Evolutionary conservation across 2,797 vertebrate genomes (phyloP).

Genomic region (Dallia pectoralis): DNA sequence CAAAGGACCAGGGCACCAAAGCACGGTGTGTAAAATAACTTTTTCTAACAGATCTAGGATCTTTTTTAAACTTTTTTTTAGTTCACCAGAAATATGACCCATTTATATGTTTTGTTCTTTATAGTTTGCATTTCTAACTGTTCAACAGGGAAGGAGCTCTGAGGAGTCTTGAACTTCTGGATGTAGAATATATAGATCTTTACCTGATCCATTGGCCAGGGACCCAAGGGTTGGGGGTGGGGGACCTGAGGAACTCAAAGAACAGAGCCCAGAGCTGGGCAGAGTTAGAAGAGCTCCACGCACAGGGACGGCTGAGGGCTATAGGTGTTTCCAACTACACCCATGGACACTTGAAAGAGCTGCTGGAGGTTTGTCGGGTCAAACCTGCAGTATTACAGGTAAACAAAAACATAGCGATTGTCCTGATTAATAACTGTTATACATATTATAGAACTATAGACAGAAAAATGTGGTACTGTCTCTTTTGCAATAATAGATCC

Average conservation of each 20-base stretch:
- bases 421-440: too few species aligned
- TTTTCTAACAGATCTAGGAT: too few species aligned
- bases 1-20: conserved; percentile 73
- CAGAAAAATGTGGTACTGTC: too few species aligned
- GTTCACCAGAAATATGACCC: too few species aligned
- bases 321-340: conserved; percentile 86
- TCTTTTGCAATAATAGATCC: too few species aligned
- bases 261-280: conserved; percentile 76
- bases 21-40: conserved; percentile 35
- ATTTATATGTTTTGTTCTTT: too few species aligned
- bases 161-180: conserved; percentile 72
- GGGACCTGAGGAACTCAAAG: conserved; percentile 67
- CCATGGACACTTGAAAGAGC: conserved; percentile 68
- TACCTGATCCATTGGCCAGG: conserved; percentile 86
- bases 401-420: background rate
- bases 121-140: too few species aligned
- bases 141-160: conserved; percentile 60
- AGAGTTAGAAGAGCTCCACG: conserved; percentile 72
- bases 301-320: conserved; percentile 69
- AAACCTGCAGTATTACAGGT: conserved; percentile 77
- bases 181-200: conserved; percentile 79
- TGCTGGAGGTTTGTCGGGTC: conserved; percentile 69
- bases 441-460: too few species aligned
- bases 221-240: conserved; percentile 67
- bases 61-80: too few species aligned